Conservation (phyloP, 2,888 invertebrate species). For the Drosophila nigricruria region DNA sequence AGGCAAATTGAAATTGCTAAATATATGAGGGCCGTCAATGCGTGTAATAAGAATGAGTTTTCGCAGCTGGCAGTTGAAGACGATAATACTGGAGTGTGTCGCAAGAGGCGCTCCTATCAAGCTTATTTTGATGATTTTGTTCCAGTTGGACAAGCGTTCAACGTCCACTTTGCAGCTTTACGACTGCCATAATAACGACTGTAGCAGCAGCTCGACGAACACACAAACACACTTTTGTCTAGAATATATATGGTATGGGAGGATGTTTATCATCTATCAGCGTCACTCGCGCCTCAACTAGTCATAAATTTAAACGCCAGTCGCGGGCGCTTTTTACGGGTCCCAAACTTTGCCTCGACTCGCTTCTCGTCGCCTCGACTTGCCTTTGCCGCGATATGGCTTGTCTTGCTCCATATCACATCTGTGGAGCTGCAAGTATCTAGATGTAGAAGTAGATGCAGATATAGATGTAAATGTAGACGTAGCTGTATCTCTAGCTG, state of each 20-base stretch:
- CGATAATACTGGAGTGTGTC: neutral
- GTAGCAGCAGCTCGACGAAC: conserved; percentile 18
- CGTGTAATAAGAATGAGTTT: neutral
- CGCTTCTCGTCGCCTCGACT: too few species aligned
- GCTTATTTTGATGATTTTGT: conserved; percentile 17
- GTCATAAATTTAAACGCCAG: conserved; percentile 62
- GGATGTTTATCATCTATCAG: conserved; percentile 60
- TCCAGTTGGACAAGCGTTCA: conserved; percentile 5
- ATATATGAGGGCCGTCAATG: conserved; percentile 1
- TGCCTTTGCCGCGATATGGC: conserved; percentile 4
- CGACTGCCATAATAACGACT: conserved; percentile 41
- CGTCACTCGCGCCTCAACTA: conserved; percentile 59
- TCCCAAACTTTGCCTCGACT: conserved; percentile 23
- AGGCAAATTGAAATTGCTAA: neutral
- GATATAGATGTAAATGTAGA: conserved; percentile 1
- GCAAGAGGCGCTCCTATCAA: neutral
- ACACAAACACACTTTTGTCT: neutral
- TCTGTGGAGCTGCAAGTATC: conserved; percentile 17
- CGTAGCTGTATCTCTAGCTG: conserved; percentile 7
- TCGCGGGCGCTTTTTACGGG: conserved; percentile 54
- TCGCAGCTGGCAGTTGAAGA: neutral
- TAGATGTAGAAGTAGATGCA: conserved; percentile 13
- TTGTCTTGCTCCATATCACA: conserved; percentile 20
- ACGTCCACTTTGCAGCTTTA: conserved; percentile 37
- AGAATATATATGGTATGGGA: conserved; percentile 3